These are phyloP conservation scores for Scaptomyza reducta DNA, from an alignment of 2,888 invertebrate species.

Conservation along the genomic window DNA sequence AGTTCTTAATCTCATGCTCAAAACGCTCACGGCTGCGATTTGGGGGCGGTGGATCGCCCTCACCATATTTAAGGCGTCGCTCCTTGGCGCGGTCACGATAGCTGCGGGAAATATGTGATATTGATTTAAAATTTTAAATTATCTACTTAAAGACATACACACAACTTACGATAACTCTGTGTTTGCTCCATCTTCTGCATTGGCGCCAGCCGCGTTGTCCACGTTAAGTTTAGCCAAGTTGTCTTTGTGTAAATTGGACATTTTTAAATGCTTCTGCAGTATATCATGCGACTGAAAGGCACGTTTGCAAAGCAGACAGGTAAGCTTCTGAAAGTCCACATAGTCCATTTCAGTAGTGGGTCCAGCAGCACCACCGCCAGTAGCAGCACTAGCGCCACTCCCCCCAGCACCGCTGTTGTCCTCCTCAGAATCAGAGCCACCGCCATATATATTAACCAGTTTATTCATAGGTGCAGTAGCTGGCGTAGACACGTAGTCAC, in stretches of 20 bases:
- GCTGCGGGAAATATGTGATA: constrained; percentile 40
- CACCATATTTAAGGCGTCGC: constrained; percentile 95
- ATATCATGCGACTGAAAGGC: constrained; percentile 96
- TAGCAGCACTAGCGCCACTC: not conserved
- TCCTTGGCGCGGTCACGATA: constrained; percentile 99
- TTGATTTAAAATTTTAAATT: not conserved
- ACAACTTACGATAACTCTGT: constrained; percentile 61
- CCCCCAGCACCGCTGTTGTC: constrained; percentile 85
- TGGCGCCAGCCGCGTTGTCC: constrained; percentile 20
- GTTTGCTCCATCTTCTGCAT: constrained; percentile 30
- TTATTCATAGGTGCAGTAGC: constrained; percentile 81
- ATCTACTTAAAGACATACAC: not conserved
- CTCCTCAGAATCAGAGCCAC: constrained; percentile 89
- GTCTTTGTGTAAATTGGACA: constrained; percentile 97
- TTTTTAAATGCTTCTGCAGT: constrained; percentile 94
- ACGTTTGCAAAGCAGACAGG: constrained; percentile 97
- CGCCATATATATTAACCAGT: constrained; percentile 90
- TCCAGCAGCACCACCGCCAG: constrained; percentile 3
- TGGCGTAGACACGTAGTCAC: constrained; percentile 74
- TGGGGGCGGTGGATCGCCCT: constrained; percentile 89
- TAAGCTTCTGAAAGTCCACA: constrained; percentile 94
- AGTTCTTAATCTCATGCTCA: constrained; percentile 86
- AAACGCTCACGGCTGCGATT: constrained; percentile 90
- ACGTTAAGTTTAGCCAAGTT: constrained; percentile 86
- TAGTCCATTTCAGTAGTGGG: constrained; percentile 88